phyloP scores from a whole-genome alignment of 2,113 vertebrate species.

The Sinocyclocheilus anshuiensis region DNA sequence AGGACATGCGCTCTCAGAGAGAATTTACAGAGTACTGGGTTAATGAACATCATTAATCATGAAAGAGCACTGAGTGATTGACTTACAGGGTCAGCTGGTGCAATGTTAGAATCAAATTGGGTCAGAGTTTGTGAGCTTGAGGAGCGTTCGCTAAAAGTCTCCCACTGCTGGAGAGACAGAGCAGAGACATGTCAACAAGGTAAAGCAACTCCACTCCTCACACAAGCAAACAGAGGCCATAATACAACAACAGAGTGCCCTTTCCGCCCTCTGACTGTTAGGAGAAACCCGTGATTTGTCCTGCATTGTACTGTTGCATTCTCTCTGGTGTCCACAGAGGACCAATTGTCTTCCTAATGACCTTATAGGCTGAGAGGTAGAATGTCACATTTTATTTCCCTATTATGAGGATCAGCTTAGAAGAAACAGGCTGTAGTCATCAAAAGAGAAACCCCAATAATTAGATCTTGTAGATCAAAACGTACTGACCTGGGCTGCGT shows the following conservation, averaged over 20 bases:
- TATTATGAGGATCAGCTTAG: not conserved
- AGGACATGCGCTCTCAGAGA: conserved; percentile 54
- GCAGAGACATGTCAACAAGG: conserved; percentile 85
- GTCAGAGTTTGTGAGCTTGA: conserved; percentile 99
- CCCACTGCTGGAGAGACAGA: conserved; percentile 99
- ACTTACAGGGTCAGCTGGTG: conserved; percentile 99
- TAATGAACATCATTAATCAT: conserved; percentile 97
- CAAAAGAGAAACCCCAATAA: not conserved
- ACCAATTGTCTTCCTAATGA: not conserved
- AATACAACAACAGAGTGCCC: conserved; percentile 40
- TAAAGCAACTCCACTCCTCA: conserved; percentile 31
- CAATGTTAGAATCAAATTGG: conserved; percentile 99
- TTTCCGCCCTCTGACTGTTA: not conserved
- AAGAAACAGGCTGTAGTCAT: not conserved
- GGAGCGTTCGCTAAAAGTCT: conserved; percentile 99
- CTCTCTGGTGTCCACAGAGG: not conserved
- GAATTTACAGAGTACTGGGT: conserved; percentile 71
- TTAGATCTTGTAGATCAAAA: not conserved
- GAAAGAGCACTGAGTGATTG: conserved; percentile 98
- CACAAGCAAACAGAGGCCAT: conserved; percentile 46
- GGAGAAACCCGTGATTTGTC: not conserved
- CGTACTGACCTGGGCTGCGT: too few species aligned
- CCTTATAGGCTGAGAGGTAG: not conserved
- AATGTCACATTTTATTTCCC: not conserved
- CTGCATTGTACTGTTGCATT: not conserved